Base-by-base conservation (phyloP, 2,113 vertebrate species). In the Phaethon lepturus region DNA sequence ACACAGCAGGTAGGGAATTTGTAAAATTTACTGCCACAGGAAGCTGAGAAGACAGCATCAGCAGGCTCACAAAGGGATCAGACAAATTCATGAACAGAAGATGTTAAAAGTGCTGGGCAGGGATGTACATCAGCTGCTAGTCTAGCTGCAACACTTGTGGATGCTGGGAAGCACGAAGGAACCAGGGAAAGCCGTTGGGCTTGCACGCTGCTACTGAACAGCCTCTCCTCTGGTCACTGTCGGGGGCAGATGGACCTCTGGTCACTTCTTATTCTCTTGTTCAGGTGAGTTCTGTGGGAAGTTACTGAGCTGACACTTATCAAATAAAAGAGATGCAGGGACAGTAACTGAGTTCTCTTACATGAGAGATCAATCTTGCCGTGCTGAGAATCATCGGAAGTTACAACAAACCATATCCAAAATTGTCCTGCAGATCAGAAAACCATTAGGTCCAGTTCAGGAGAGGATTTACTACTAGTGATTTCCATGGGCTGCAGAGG, bases 1-100 rank as follows among this genome's bases (percentile, higher is more conserved):
- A 35, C 84, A 87, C 86, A 93, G 73, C 84, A 82, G 56, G 93
- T 17, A 85, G 60, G 72, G 60, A 91, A 72, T 95, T 78, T 89
- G 25, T 78, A 85, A 89, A 78, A 59, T 72, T 81, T 85, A 40
- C 49, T 85, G 87, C 60, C 23, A 29, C 7, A 10, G 60, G 64
- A 78, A 19, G 33, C 55, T 94, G 84, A 94, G 80, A 28, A 93
- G 69, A 52, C n/a, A 75, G 33, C 47, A 86, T 24, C 60, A 78
- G 44, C 42, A 85, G 77, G 56, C 45, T 78, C 9, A 53, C 44
- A 86, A 81, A 93, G 11, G 11, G 20, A 78, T 56, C 64, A 81
- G 64, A 91, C 9, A 89, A 88, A 94, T 78, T 89, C 52, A 63
- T 29, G 59, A 92, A 11, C 19, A 88, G 40, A 72, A 77, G 68